Evolutionary conservation across 2,113 vertebrate species (phyloP).

Genomic region (Chrysochloris asiatica): DNA sequence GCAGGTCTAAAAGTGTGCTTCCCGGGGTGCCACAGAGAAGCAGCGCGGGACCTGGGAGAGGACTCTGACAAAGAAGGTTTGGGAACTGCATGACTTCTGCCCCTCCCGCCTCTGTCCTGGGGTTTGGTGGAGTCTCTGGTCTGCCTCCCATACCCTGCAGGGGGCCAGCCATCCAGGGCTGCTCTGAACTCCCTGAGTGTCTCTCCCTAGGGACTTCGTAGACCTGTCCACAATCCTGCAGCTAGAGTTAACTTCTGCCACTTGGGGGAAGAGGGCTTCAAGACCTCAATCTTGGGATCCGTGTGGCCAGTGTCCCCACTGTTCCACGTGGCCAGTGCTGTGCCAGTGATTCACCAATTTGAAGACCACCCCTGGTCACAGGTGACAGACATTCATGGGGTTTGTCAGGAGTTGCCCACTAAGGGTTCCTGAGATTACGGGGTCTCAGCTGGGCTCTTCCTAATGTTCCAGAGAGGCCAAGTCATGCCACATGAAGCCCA

Average conservation of each 20-base stretch:
- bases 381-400: background rate
- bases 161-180: background rate
- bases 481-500: background rate
- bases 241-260: background rate
- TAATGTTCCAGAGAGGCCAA: no score
- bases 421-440: background rate
- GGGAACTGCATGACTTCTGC: background rate
- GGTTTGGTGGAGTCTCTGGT: background rate
- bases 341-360: background rate
- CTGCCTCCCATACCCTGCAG: background rate
- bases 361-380: background rate
- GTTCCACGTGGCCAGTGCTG: no score
- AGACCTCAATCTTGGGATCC: background rate
- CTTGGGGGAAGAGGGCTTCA: background rate
- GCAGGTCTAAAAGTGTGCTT: accelerated
- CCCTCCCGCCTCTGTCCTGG: background rate
- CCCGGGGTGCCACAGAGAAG: background rate
- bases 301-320: background rate
- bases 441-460: background rate
- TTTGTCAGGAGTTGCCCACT: background rate
- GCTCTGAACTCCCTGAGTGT: background rate
- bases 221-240: background rate
- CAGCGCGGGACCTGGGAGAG: background rate
- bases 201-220: background rate
- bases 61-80: constrained; percentile 59